Evolutionary conservation across 2,797 vertebrate genomes (phyloP).

Genomic region (Cygnus olor): DNA sequence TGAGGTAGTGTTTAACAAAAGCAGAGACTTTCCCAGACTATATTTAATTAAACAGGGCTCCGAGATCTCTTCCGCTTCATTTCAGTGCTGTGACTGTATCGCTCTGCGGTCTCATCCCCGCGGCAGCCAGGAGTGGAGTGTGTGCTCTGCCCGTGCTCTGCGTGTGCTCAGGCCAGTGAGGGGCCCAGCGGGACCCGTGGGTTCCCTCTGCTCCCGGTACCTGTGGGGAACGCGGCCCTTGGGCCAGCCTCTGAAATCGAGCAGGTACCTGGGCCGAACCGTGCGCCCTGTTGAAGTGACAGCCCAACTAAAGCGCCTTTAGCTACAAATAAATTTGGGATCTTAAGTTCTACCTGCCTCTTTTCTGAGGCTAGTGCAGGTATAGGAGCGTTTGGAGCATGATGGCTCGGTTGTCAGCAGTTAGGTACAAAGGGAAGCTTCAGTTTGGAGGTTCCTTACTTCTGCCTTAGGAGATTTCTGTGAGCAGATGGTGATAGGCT

Average conservation of each 20-base stretch:
- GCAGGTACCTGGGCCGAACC: not conserved
- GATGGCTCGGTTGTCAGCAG: not conserved
- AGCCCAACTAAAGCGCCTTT: not conserved
- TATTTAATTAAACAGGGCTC: constrained; percentile 60
- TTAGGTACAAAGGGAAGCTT: not conserved
- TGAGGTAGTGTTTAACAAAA: constrained; percentile 48
- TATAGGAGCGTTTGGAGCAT: not conserved
- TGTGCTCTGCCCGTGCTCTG: not conserved
- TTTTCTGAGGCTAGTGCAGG: not conserved
- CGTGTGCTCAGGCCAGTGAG: too few relatives aligned
- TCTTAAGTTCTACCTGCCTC: not conserved
- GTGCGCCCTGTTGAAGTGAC: not conserved
- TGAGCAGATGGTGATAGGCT: constrained; percentile 40
- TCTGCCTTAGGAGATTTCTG: not conserved
- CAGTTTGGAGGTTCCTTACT: not conserved
- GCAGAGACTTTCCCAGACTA: constrained; percentile 33
- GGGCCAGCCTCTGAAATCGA: not conserved
- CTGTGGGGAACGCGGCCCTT: not conserved
- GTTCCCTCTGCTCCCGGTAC: not conserved
- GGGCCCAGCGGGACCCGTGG: not conserved
- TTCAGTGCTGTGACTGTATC: not conserved
- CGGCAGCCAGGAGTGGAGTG: not conserved
- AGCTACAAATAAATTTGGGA: not conserved
- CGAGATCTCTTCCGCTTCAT: not conserved
- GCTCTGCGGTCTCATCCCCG: not conserved